Evolutionary conservation across 2,888 invertebrate species (phyloP), one percentile per base, ranked within the genome.

Genomic region (Andrena marginata): DNA sequence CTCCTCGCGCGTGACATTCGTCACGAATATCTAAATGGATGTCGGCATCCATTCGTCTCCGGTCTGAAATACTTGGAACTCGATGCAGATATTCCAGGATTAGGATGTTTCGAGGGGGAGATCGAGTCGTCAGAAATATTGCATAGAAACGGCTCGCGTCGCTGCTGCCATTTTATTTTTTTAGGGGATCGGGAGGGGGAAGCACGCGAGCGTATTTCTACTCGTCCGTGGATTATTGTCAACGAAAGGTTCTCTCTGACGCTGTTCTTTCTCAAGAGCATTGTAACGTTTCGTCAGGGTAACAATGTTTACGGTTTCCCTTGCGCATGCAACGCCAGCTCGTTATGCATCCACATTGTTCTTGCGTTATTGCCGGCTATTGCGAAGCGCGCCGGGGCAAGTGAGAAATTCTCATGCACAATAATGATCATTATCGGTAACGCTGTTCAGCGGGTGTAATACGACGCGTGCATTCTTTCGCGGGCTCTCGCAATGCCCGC

Each of bases 371-470:
- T 80, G 80, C 68, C 77, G 78, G 84, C 65, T 80, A 72, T 80
- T 80, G 77, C 85, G 87, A 81, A 71, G 80, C 65, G 67, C 85
- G 80, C 64, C 70, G 81, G 77, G 75, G 78, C 76, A 85, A 89
- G 82, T 85, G 87, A 86, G 87, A 87, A 89, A 86, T 87, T 89
- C 89, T 87, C 87, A 85, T 85, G 86, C 80, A 81, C 84, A 80
- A 83, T 81, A 84, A 88, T 77, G 81, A 89, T 86, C 79, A 86
- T 85, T 80, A 87, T 80, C 84, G 74, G 70, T 74, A 74, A 72
- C 64, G 80, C 77, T 76, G 70, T 49, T 71, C 64, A 70, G 51
- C 82, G 75, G 70, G 74, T 78, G 84, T 87, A 87, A 85, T 81
- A 75, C 75, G 62, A 64, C 71, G 76, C 56, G 54, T 48, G 71